These are phyloP conservation scores for Microvelia longipes DNA, from an alignment of 1,140 invertebrate genomes.

Conservation along the genomic window DNA sequence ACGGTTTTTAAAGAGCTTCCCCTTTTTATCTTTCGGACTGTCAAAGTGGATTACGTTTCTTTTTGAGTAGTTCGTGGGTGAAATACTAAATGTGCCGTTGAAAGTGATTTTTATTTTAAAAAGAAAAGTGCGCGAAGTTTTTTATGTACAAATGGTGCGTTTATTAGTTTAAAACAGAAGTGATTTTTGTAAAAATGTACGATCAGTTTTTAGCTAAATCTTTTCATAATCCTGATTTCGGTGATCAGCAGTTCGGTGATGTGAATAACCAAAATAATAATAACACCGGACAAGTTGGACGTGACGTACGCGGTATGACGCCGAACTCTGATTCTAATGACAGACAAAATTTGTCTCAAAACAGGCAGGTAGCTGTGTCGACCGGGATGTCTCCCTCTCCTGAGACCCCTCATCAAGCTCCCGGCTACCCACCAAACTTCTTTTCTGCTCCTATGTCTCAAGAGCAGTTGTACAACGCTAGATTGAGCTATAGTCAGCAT, in stretches of 20 bases:
- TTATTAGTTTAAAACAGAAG: too few species aligned
- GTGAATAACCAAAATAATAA: neutral
- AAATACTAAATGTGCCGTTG: too few species aligned
- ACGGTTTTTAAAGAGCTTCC: too few species aligned
- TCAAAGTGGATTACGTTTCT: too few species aligned
- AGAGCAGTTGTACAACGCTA: constrained; percentile 20
- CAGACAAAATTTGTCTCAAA: neutral
- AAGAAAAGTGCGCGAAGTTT: too few species aligned
- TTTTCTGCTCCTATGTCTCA: constrained; percentile 13
- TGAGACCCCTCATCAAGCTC: constrained; percentile 13
- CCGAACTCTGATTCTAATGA: neutral
- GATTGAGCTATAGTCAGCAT: constrained; percentile 31
- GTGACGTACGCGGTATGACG: neutral
- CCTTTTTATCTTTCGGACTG: too few species aligned
- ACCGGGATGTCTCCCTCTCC: neutral
- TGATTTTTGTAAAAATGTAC: too few species aligned
- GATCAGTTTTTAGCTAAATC: neutral
- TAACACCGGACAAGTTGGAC: neutral
- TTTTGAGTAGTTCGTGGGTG: too few species aligned
- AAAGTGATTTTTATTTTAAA: too few species aligned
- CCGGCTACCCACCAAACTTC: neutral
- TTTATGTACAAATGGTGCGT: too few species aligned
- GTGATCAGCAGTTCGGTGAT: neutral
- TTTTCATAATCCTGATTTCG: neutral
- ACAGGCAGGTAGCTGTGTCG: neutral